Evolutionary conservation across 2,113 vertebrate genomes (phyloP).

Genomic region (Ciconia boyciana): DNA sequence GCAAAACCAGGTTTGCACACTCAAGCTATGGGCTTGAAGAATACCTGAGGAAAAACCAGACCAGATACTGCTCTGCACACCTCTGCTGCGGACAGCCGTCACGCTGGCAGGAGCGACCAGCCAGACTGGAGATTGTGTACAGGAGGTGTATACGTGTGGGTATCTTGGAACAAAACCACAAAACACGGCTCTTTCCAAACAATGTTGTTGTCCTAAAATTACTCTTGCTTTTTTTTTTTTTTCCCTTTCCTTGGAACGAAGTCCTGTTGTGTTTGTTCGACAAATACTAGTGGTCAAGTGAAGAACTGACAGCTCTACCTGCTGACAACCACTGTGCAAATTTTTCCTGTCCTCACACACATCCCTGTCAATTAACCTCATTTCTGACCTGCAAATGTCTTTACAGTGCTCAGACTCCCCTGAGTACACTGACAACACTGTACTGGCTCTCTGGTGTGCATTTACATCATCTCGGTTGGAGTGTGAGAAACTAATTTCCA

Average conservation of each 20-base stretch:
- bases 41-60: not conserved
- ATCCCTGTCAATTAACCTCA: slow-evolving; percentile 50
- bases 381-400: slow-evolving; percentile 60
- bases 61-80: not conserved
- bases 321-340: slow-evolving; percentile 31
- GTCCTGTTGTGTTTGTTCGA: not conserved
- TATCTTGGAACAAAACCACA: not conserved
- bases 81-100: not conserved
- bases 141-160: not conserved
- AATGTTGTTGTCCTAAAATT: not conserved
- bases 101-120: fast-evolving
- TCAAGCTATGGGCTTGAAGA: not conserved
- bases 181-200: not conserved
- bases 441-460: not conserved
- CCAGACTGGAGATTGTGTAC: not conserved
- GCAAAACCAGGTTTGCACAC: not conserved
- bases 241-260: not conserved
- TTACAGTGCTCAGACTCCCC: not conserved
- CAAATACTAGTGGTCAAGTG: slow-evolving; percentile 26
- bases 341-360: slow-evolving; percentile 31
- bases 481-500: slow-evolving; percentile 33
- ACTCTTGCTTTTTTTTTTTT: not conserved
- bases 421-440: not conserved
- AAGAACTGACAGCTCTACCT: slow-evolving; percentile 21
- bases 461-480: not conserved